Percentiles rank a stretch among this genome's conserved stretches.
phyloP scores from a whole-genome alignment of 2,888 invertebrate species.

The Acronicta aceris region DNA sequence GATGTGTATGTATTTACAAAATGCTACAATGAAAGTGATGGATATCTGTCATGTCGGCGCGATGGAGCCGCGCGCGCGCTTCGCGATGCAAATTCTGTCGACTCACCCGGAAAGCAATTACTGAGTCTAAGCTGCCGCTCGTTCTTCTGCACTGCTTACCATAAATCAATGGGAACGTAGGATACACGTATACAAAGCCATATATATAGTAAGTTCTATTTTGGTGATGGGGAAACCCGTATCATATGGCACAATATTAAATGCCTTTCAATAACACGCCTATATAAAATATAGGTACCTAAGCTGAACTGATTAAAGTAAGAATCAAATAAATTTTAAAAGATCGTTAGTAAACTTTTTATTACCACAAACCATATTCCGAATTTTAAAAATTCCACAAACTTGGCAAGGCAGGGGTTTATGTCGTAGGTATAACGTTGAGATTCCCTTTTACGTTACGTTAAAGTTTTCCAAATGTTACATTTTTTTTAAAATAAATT shows the following conservation, averaged over 20 bases:
- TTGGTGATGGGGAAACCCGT: slow-evolving; percentile 17
- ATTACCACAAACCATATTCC: no score
- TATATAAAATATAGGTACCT: background rate
- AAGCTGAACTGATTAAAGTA: no score
- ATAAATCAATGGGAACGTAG: slow-evolving; percentile 63
- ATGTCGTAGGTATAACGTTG: no score
- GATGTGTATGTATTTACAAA: slow-evolving; percentile 39
- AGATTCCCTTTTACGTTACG: background rate
- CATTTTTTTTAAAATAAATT: background rate
- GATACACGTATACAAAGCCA: slow-evolving; percentile 33
- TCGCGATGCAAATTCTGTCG: slow-evolving; percentile 71
- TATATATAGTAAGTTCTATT: slow-evolving; percentile 6
- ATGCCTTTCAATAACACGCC: slow-evolving; percentile 3
- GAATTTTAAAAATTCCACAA: no score
- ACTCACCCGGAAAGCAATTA: slow-evolving; percentile 76
- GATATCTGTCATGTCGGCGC: slow-evolving; percentile 53
- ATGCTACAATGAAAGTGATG: slow-evolving; percentile 51
- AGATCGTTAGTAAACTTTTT: no score
- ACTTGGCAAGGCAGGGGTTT: no score
- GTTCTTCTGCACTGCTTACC: slow-evolving; percentile 63
- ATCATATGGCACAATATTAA: slow-evolving; percentile 5
- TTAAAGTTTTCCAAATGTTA: background rate
- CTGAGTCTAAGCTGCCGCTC: slow-evolving; percentile 62
- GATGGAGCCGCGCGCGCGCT: slow-evolving; percentile 41
- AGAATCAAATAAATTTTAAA: background rate